Evolutionary conservation across 1,140 invertebrate species (phyloP).

Genomic region (Bombus superbus): DNA sequence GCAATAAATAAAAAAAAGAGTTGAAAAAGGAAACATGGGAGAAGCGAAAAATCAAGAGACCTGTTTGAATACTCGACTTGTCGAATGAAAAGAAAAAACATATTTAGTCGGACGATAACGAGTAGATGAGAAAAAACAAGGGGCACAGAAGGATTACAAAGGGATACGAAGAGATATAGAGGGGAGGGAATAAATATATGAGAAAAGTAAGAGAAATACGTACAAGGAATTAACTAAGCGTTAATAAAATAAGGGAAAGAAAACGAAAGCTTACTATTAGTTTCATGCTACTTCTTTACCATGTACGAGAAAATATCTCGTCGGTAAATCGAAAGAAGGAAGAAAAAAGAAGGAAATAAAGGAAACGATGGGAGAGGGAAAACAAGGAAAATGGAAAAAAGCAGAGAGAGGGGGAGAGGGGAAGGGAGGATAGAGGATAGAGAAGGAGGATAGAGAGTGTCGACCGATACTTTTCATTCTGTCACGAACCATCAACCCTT

Average conservation of each 20-base stretch:
- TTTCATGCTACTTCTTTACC: conserved; percentile 34
- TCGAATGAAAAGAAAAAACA: not conserved
- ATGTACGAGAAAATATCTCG: conserved; percentile 72
- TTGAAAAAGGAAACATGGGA: not conserved
- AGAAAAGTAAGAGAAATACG: conserved; percentile 4
- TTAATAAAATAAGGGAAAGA: conserved; percentile 35
- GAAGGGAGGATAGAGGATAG: too few species aligned
- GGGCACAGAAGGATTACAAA: not conserved
- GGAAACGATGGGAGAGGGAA: not conserved
- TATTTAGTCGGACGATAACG: not conserved
- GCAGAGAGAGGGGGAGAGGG: conserved; percentile 32
- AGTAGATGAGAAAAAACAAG: conserved; percentile 21
- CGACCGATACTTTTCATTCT: conserved; percentile 56
- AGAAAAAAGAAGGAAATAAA: not conserved
- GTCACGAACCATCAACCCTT: conserved; percentile 40
- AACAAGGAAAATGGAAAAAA: conserved; percentile 65
- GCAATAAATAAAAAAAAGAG: not conserved
- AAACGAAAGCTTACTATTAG: conserved; percentile 45
- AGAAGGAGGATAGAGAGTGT: conserved; percentile 8
- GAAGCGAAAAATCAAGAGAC: not conserved
- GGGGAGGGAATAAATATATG: not conserved
- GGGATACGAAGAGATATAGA: not conserved
- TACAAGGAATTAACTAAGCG: conserved; percentile 29
- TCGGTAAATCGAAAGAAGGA: not conserved
- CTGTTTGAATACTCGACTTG: not conserved